These are phyloP conservation scores for Lethrus apterus DNA, from an alignment of 1,140 invertebrate genomes.

Conservation along the genomic window DNA sequence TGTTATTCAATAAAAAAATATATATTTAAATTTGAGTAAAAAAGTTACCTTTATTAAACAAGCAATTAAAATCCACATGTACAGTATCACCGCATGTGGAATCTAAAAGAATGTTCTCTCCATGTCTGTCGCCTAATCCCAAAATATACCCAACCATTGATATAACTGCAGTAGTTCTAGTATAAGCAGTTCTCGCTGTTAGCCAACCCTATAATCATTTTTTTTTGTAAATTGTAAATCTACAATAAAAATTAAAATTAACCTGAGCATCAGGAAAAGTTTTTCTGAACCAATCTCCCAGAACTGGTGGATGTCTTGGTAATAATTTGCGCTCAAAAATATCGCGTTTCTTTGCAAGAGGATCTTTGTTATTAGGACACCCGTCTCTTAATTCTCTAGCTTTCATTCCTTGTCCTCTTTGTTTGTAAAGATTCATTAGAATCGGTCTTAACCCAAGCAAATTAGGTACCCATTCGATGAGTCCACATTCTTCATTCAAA, in stretches of 20 bases:
- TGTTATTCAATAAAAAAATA: constrained; percentile 6
- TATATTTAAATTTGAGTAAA: constrained; percentile 6
- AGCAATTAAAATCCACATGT: constrained; percentile 97
- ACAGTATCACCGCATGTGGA: constrained; percentile 84
- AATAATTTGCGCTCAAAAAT: constrained; percentile 66
- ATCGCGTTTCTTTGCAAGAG: constrained; percentile 62
- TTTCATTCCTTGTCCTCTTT: constrained; percentile 50
- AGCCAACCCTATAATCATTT: constrained; percentile 52
- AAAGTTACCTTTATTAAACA: constrained; percentile 81
- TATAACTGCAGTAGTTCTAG: constrained; percentile 91
- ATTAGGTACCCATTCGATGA: constrained; percentile 94
- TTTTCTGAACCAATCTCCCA: constrained; percentile 84
- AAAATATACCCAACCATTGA: constrained; percentile 97
- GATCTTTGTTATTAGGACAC: constrained; percentile 50
- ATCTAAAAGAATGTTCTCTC: constrained; percentile 95
- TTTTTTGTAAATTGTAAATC: neutral
- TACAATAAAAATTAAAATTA: neutral
- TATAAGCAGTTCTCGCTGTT: constrained; percentile 77
- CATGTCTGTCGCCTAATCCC: constrained; percentile 94
- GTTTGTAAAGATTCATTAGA: constrained; percentile 67
- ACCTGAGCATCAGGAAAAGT: constrained; percentile 84
- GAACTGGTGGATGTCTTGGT: constrained; percentile 72
- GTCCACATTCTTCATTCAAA: constrained; percentile 86
- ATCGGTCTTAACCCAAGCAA: constrained; percentile 69
- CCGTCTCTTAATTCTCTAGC: constrained; percentile 52